These are phyloP conservation scores for Netelia virgata DNA, from an alignment of 2,888 invertebrate species.

Conservation along the genomic window DNA sequence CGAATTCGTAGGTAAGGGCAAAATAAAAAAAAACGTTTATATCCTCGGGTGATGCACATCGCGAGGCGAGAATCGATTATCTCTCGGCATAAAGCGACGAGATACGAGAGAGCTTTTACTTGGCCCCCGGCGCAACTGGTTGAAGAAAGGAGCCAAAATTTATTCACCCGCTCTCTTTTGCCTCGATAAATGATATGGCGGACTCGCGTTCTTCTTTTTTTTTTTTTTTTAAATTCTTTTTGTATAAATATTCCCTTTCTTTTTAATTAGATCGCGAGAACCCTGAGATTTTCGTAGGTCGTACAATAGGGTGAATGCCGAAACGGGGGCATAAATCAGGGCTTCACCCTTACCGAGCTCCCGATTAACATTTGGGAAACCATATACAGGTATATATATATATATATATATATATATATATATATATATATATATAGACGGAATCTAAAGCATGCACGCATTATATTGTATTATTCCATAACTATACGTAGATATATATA, in stretches of 20 bases:
- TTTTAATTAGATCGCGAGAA: constrained; percentile 71
- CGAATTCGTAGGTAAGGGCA: constrained; percentile 44
- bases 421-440: constrained; percentile 26
- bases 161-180: constrained; percentile 67
- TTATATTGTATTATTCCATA: neutral
- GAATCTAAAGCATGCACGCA: constrained; percentile 31
- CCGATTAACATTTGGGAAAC: constrained; percentile 71
- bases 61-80: constrained; percentile 54
- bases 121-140: constrained; percentile 61
- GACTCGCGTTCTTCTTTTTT: constrained; percentile 58
- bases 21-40: constrained; percentile 33
- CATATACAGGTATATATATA: constrained; percentile 45
- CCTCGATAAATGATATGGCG: constrained; percentile 66
- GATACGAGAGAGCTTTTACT: neutral
- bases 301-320: constrained; percentile 60
- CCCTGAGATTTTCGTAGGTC: constrained; percentile 58
- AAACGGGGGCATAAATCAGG: constrained; percentile 70
- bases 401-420: constrained; percentile 38
- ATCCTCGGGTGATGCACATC: constrained; percentile 30
- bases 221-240: constrained; percentile 36
- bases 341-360: constrained; percentile 60
- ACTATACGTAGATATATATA: constrained; percentile 10
- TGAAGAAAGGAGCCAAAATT: constrained; percentile 63
- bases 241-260: constrained; percentile 38
- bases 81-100: constrained; percentile 1